Evolutionary conservation across 2,797 vertebrate species (phyloP).

Genomic region (Mallotus villosus): DNA sequence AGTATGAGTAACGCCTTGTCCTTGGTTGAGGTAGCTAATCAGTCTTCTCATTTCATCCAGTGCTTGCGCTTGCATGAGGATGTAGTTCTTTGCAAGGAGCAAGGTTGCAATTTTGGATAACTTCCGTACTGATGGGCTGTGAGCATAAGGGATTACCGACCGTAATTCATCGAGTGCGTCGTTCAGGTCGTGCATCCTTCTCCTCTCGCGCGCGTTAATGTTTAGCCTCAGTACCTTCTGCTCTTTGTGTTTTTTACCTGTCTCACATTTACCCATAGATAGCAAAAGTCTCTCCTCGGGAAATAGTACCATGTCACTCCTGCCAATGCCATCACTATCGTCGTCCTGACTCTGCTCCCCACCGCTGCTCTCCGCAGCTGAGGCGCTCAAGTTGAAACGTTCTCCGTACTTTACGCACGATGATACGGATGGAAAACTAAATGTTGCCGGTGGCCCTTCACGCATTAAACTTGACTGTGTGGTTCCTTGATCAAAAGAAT

Average conservation of each 20-base stretch:
- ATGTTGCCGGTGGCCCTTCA: constrained; percentile 51
- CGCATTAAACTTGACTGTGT: constrained; percentile 64
- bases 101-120: constrained; percentile 69
- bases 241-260: constrained; percentile 68
- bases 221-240: constrained; percentile 65
- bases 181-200: constrained; percentile 78
- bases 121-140: constrained; percentile 61
- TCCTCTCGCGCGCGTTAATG: constrained; percentile 74
- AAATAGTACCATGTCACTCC: constrained; percentile 71
- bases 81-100: constrained; percentile 69
- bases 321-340: constrained; percentile 76
- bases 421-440: constrained; percentile 66
- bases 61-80: constrained; percentile 67
- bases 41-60: constrained; percentile 63
- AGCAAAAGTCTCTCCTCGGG: constrained; percentile 40
- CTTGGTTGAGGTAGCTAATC: constrained; percentile 59
- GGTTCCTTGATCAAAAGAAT: constrained; percentile 72
- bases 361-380: constrained; percentile 78
- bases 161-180: constrained; percentile 75
- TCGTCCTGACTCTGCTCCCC: constrained; percentile 83
- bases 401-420: constrained; percentile 74
- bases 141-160: constrained; percentile 68
- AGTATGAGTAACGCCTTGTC: constrained; percentile 66
- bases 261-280: constrained; percentile 52
- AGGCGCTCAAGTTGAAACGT: constrained; percentile 56